Base-by-base conservation (phyloP, 2,888 invertebrate species). In the Steinernema hermaphroditum region DNA sequence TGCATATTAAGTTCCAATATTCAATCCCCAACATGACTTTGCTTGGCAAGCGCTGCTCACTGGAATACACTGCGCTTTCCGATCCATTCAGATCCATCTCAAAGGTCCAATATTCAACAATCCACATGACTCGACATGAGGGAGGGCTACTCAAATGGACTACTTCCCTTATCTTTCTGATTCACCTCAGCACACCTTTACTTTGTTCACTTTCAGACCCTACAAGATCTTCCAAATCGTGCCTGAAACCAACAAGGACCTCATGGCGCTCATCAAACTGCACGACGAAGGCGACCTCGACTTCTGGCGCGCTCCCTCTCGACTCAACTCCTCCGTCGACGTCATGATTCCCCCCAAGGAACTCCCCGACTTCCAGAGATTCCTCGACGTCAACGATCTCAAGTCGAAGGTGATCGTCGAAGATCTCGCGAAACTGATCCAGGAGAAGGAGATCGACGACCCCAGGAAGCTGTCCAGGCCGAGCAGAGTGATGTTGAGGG, bases 291-390 rank as follows among this genome's bases (percentile, higher is more conserved):
- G 77, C 19, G 68, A 69, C 19, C 57, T 74, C 12, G 85, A 85
- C 69, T 85, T 85, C 70, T 85, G 85, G 85, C 77, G 80, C 46
- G 78, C 80, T 24, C 85, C 85, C 0, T 76, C 80, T 2, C 73
- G 75, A 4, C 74, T 81, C 24, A 84, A 84, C 32, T 72, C 77
- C 2, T 80, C 81, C 0, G 80, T 80, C 8, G 85, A 85, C 72
- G 78, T 85, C 6, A 85, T 85, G 85, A 80, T 85, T 2, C 70
- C 79, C 22, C 79, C 81, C 32, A 72, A 76, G 9, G 74, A 83
- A 62, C 81, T 79, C 8, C 68, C 24, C 1, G 69, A 77, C 62
- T 80, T 80, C 68, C 62, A 71, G 19, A 22, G 49, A 6, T 78
- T 79, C 37, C 75, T 82, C 27, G 71, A 77, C 24, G 69, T 72